These are phyloP conservation scores for Synchiropus splendidus DNA, from an alignment of 2,113 vertebrate genomes.

Conservation along the genomic window DNA sequence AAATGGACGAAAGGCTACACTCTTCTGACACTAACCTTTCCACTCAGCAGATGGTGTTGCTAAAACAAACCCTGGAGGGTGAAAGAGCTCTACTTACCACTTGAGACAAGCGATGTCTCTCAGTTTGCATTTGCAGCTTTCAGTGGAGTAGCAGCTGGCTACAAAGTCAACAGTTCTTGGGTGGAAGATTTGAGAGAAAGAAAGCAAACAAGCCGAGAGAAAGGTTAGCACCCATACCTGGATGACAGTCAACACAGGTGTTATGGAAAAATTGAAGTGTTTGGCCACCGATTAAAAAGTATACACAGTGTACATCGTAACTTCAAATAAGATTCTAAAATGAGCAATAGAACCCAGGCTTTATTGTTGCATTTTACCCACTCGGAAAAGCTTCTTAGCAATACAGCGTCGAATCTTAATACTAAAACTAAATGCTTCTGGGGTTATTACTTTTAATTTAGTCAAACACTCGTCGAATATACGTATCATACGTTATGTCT, in stretches of 20 bases:
- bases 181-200: conserved; percentile 7
- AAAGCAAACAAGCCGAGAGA: conserved; percentile 35
- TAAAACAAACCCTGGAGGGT: conserved; percentile 17
- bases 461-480: too few species aligned
- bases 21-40: too few species aligned
- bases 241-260: background rate
- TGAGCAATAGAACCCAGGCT: too few species aligned
- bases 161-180: conserved; percentile 88
- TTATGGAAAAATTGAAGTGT: background rate
- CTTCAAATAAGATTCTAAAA: too few species aligned
- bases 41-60: conserved; percentile 1
- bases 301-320: conserved; percentile 31
- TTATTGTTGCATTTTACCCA: too few species aligned
- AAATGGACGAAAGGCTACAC: too few species aligned
- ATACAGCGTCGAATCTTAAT: too few species aligned
- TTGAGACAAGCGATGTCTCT: conserved; percentile 91
- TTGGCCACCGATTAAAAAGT: conserved; percentile 9
- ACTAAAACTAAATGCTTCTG: too few species aligned
- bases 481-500: too few species aligned
- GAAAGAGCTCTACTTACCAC: conserved; percentile 71
- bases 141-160: conserved; percentile 88
- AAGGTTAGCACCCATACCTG: background rate
- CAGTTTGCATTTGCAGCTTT: conserved; percentile 91
- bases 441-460: too few species aligned
- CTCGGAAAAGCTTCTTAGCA: too few species aligned